Conservation (phyloP, 2,888 invertebrate genomes). For the Lordiphosa andalusiaca region DNA sequence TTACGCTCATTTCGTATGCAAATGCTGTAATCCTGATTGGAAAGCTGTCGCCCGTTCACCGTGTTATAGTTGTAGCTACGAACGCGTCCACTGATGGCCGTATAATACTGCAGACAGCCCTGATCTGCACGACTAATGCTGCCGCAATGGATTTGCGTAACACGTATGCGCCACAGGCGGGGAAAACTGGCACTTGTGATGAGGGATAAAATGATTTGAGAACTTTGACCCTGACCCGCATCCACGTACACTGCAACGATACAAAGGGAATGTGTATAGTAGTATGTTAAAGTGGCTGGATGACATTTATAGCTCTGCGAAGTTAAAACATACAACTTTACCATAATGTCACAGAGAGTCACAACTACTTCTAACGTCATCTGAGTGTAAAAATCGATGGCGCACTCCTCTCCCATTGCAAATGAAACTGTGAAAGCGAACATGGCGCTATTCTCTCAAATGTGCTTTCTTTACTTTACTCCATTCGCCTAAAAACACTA, state of each 20-base stretch:
- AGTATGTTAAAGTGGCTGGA: too few relatives aligned
- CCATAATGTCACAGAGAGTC: too few relatives aligned
- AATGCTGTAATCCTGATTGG: slow-evolving; percentile 93
- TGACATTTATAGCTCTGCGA: too few relatives aligned
- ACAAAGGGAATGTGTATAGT: not conserved
- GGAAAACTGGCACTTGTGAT: slow-evolving; percentile 90
- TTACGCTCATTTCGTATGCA: slow-evolving; percentile 92
- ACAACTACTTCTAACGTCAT: too few relatives aligned
- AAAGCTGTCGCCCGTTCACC: slow-evolving; percentile 87
- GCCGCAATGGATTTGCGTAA: slow-evolving; percentile 90
- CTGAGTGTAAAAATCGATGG: too few relatives aligned
- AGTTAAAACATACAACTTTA: too few relatives aligned
- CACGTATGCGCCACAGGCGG: slow-evolving; percentile 89
- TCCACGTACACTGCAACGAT: slow-evolving; percentile 88
- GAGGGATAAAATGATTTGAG: slow-evolving; percentile 89
- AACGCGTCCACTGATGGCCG: slow-evolving; percentile 89
- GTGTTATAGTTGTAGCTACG: slow-evolving; percentile 92
- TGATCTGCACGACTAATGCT: slow-evolving; percentile 83
- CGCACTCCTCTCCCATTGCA: too few relatives aligned
- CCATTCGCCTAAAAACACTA: too few relatives aligned
- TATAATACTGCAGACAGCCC: slow-evolving; percentile 79
- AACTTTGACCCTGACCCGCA: slow-evolving; percentile 85
- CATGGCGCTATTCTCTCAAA: too few relatives aligned
- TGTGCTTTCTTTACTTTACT: too few relatives aligned
- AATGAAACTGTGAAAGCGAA: too few relatives aligned